Conservation (phyloP, 2,888 invertebrate species). For the Erynnis tages region DNA sequence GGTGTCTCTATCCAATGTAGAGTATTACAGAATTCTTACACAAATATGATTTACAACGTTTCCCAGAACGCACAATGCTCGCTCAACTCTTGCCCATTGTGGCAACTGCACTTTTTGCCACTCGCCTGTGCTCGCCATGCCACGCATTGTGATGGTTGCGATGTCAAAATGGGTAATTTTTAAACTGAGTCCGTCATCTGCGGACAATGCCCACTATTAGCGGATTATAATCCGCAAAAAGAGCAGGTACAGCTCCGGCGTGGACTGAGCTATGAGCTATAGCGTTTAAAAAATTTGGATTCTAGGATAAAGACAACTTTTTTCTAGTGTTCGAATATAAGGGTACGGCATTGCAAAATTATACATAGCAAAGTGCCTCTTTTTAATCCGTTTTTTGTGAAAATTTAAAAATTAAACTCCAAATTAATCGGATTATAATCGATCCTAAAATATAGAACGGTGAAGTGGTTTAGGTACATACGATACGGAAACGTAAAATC, state of each 20-base stretch:
- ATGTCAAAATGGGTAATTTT: slow-evolving; percentile 50
- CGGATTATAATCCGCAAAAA: slow-evolving; percentile 76
- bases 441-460: too few species aligned
- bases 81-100: slow-evolving; percentile 73
- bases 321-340: too few species aligned
- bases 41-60: slow-evolving; percentile 67
- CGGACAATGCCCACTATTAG: slow-evolving; percentile 79
- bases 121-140: slow-evolving; percentile 19
- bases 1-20: background rate
- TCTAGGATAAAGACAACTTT: too few species aligned
- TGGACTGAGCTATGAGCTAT: slow-evolving; percentile 37
- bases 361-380: too few species aligned
- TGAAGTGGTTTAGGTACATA: too few species aligned
- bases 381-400: too few species aligned
- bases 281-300: slow-evolving; percentile 24
- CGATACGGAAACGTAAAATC: too few species aligned
- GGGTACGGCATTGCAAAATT: too few species aligned
- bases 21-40: slow-evolving; percentile 45
- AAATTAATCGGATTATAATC: too few species aligned
- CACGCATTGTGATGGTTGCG: slow-evolving; percentile 41
- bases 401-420: too few species aligned
- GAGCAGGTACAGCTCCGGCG: slow-evolving; percentile 62
- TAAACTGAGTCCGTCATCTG: slow-evolving; percentile 62
- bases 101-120: slow-evolving; percentile 39
- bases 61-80: slow-evolving; percentile 53